Evolutionary conservation across 2,797 vertebrate species (phyloP), one percentile per base, ranked within the genome.

Genomic region (Dendrocincla fuliginosa): DNA sequence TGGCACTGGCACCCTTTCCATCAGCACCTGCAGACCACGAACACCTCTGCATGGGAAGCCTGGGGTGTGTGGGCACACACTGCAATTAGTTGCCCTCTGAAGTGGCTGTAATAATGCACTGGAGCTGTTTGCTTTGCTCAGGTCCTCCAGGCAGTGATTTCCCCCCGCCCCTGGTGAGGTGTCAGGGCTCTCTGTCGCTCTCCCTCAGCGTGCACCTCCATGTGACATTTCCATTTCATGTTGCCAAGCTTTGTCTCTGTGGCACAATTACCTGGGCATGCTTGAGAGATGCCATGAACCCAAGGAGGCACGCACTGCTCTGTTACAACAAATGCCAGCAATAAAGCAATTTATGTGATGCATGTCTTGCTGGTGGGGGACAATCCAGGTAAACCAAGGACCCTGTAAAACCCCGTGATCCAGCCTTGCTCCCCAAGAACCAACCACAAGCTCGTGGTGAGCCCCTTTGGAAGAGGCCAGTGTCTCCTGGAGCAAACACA

Each of bases 231-330:
- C 55, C 20, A 0, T 52, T 47, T 35, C 33, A 2, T 30, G 49
- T 55, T 30, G 5, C 56, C 52, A 4, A n/a, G 15, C 0, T 1
- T 25, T 14, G 3, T 28, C 30, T 32, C 65, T 5, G 0, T 11
- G 59, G 47, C 77, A 69, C 16, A 85, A 60, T 28, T 3, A 13
- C 0, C 65, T 2, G 22, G 56, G 19, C 0, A 0, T 7, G 55
- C 33, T 30, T 27, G 41, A 22, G 47, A 82, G 52, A 6, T 27
- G 63, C 4, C 64, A 3, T 11, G 14, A 79, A 65, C 14, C 37
- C 70, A 6, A 5, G 4, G 6, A 39, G 67, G 70, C 37, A 7
- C 14, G 41, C 42, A 4, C 4, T 67, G 61, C 33, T 2, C 50
- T 9, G 6, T 27, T 44, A 19, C 59, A 35, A 24, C 22, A 7